These are phyloP conservation scores for Trichogramma evanescens DNA, from an alignment of 2,888 invertebrate species.

Conservation along the genomic window DNA sequence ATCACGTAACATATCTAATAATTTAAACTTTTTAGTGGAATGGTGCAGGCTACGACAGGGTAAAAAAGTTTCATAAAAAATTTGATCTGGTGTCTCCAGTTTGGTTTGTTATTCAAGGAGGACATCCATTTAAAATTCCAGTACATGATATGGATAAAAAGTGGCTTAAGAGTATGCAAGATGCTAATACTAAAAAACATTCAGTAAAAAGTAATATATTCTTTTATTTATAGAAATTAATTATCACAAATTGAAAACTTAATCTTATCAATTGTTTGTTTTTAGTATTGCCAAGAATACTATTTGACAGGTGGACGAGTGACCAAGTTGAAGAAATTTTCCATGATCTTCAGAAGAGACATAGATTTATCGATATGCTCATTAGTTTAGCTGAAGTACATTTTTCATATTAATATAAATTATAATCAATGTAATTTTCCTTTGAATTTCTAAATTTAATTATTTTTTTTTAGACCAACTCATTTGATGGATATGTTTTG, in stretches of 20 bases:
- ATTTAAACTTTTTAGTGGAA: conserved; percentile 72
- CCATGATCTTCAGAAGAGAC: conserved; percentile 59
- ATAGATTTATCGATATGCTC: conserved; percentile 62
- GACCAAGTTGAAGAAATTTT: conserved; percentile 70
- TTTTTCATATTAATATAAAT: not conserved
- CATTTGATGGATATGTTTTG: conserved; percentile 83
- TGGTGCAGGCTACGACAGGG: conserved; percentile 84
- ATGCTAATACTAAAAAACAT: conserved; percentile 51
- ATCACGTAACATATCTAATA: conserved; percentile 5
- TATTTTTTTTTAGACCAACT: conserved; percentile 63
- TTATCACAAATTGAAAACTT: conserved; percentile 1
- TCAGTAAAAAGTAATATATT: conserved; percentile 55
- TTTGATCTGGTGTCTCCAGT: conserved; percentile 89
- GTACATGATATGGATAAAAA: conserved; percentile 78
- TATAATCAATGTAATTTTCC: conserved; percentile 52
- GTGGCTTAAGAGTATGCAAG: conserved; percentile 71
- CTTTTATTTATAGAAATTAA: conserved; percentile 2
- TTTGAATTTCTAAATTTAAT: conserved; percentile 51
- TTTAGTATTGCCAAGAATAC: conserved; percentile 78
- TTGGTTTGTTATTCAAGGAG: conserved; percentile 77
- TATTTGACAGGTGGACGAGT: conserved; percentile 81
- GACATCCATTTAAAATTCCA: conserved; percentile 58
- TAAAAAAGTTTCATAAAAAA: conserved; percentile 82
- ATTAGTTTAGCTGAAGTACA: conserved; percentile 51
- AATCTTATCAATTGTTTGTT: conserved; percentile 26